Percentiles rank a stretch among this genome's conserved stretches.
Conservation (phyloP, 2,888 invertebrate genomes). For the Ennomos quercinarius region DNA sequence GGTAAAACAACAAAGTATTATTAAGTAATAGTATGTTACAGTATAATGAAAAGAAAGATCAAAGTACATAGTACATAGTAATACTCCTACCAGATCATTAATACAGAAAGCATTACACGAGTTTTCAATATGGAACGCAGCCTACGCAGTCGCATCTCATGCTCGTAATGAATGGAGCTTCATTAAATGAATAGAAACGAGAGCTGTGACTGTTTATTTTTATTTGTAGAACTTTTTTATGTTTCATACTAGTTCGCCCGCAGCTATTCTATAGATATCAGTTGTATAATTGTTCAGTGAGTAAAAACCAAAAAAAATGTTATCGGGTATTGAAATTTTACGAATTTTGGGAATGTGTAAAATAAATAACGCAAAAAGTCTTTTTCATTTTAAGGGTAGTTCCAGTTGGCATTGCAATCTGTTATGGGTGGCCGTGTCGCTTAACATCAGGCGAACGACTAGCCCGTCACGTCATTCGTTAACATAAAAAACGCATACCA, state of each 20-base stretch:
- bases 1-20: too few species aligned
- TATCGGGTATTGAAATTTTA: too few species aligned
- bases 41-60: too few species aligned
- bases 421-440: too few species aligned
- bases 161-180: constrained; percentile 19
- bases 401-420: too few species aligned
- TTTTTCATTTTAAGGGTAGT: too few species aligned
- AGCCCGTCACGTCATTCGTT: too few species aligned
- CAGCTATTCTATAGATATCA: background rate
- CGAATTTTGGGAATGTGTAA: too few species aligned
- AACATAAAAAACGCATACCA: too few species aligned
- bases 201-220: constrained; percentile 7
- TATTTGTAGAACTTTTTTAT: constrained; percentile 4
- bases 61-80: background rate
- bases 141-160: constrained; percentile 6
- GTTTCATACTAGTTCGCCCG: background rate
- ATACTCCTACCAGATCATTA: constrained; percentile 4
- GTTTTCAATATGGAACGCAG: constrained; percentile 22
- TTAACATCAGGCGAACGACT: too few species aligned
- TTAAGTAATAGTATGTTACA: too few species aligned
- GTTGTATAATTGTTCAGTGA: constrained; percentile 28
- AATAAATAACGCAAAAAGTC: too few species aligned
- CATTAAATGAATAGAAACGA: constrained; percentile 22
- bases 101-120: constrained; percentile 5
- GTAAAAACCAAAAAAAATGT: constrained; percentile 15